Evolutionary conservation across 1,140 invertebrate genomes (phyloP), one percentile per base, ranked within the genome.

Genomic region (Vanessa tameamea): DNA sequence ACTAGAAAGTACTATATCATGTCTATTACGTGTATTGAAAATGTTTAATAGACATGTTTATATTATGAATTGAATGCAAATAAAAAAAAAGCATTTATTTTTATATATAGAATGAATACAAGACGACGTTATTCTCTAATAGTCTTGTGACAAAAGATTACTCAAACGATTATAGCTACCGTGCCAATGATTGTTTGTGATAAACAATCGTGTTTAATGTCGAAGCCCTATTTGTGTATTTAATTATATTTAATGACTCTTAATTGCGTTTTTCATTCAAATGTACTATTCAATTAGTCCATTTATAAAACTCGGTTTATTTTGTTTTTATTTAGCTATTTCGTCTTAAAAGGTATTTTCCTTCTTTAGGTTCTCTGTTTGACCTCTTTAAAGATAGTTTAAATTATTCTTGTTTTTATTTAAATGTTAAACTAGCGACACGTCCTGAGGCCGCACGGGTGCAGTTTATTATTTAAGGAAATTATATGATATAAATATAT

Each of bases 241-340:
- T 69, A 69, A 69, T 69, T 43, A 16, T 59, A 47, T 69, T 69
- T 69, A 69, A 69, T 69, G n/a, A 59, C 53, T 20, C 64, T 51
- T 66, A 51, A 47, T 47, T 43, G 50, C 55, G 48, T 55, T 23
- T 67, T 69, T 57, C 12, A 57, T 47, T 23, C 16, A 4, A 47
- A 65, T 65, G 47, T 69, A 7, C 47, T 23, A 4, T 59, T 69
- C 14, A 69, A 47, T 57, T 43, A 69, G 26, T 57, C 31, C 51
- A n/a, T 66, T 51, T 51, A 15, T 51, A n/a, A 51, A 13, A 26
- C 20, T 59, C 4, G 3, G 23, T 9, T 13, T 59, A 6, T 59
- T 57, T 26, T 23, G 2, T 59, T 26, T 59, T 59, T 59, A 59
- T 11, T 59, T 59, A 3, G 12, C 23, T 20, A 20, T 59, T 26